phyloP scores from a whole-genome alignment of 2,797 vertebrate species.

The Anguilla megastoma region DNA sequence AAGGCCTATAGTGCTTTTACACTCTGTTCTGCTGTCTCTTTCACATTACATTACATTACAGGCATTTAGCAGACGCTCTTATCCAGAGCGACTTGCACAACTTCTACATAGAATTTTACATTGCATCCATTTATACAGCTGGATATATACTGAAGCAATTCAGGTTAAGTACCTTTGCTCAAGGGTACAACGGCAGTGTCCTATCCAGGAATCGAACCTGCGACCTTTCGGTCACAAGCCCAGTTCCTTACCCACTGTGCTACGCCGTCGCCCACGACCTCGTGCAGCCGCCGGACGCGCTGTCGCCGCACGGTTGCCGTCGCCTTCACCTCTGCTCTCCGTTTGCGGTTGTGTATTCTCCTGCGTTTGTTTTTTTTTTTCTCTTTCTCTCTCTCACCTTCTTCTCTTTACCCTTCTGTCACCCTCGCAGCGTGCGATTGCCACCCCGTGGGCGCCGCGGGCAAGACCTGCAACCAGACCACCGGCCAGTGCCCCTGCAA shows the following conservation, averaged over 20 bases:
- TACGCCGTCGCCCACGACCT: background rate
- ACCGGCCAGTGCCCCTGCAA: conserved; percentile 98
- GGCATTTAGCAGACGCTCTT: no score
- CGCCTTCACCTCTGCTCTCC: conserved; percentile 55
- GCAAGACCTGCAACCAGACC: conserved; percentile 98
- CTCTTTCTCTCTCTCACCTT: conserved; percentile 55
- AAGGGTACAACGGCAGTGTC: no score
- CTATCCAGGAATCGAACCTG: no score
- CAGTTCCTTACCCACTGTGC: no score
- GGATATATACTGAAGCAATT: no score
- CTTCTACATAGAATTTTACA: no score
- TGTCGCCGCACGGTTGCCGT: conserved; percentile 39
- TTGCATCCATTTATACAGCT: no score
- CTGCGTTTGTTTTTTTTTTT: conserved; percentile 45
- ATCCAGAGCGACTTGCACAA: no score
- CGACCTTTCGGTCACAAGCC: no score
- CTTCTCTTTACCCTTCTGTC: conserved; percentile 50
- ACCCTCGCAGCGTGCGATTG: conserved; percentile 90
- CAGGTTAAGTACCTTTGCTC: no score
- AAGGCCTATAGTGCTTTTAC: background rate
- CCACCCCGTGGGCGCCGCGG: conserved; percentile 94
- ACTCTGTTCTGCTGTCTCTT: background rate
- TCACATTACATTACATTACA: no score
- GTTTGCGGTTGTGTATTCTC: conserved; percentile 49
- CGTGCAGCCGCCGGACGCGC: background rate